Evolutionary conservation across 2,797 vertebrate species (phyloP), one percentile per base, ranked within the genome.

Genomic region (Rhinella marina): DNA sequence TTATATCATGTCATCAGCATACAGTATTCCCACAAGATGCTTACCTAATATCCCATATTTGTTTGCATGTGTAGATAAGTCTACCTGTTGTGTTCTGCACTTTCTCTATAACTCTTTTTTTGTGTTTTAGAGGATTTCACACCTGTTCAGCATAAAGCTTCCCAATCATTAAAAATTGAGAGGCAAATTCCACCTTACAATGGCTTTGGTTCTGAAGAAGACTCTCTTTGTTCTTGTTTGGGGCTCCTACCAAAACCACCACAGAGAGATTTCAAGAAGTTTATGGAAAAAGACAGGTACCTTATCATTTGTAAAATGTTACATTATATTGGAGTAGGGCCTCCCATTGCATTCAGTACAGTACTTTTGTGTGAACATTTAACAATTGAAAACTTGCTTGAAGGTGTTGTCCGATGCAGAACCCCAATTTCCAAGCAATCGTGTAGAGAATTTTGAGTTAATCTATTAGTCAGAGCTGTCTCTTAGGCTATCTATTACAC

Each of bases 141-240:
- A 50, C 93, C 97, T 1, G 85, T 98, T 91, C 87, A 92, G 41
- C 95, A 93, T 92, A 97, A 96, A 93, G 64, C 90, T 88, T 91
- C 92, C 23, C 87, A 91, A 56, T 91, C 90, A 92, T 93, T 94
- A 56, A 95, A 93, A 90, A 78, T 92, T 88, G 92, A 91, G 82
- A 96, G 90, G 92, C 90, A 81, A 0, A 27, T 96, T 90, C 97
- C 97, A 93, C 97, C 97, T 79, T 98, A 98, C 90, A 98, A 92
- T 0, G 97, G 97, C 88, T 99, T 98, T 92, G 97, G 97, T 89
- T 96, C 97, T 1, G 98, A 99, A 93, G 98, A 98, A 91, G 98
- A 99, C 93, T 98, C 98, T 1, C 93, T 98, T 10, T 91, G 92
- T 88, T 97, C 95, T 86, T 99, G 97, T 91, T 91, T 92, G 90